Percentiles rank a stretch among this genome's conserved stretches.
phyloP scores from a whole-genome alignment of 1,140 invertebrate species.

The Listronotus oregonensis region DNA sequence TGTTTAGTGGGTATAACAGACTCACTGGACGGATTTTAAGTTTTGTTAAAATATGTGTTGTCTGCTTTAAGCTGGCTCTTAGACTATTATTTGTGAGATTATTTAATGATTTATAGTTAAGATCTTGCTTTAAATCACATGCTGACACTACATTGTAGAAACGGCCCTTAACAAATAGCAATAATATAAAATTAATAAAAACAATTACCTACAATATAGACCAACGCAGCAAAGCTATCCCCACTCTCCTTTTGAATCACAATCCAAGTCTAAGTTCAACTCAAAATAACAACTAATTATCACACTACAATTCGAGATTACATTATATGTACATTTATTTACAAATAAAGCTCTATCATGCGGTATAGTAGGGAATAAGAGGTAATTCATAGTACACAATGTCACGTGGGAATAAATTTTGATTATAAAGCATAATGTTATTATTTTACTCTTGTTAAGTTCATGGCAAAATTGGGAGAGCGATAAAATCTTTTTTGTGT shows the following conservation, averaged over 20 bases:
- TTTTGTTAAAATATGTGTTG: no score
- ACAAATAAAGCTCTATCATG: conserved; percentile 2
- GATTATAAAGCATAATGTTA: neutral
- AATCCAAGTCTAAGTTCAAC: neutral
- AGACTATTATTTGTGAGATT: no score
- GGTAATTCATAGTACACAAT: neutral
- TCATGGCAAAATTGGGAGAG: conserved; percentile 2
- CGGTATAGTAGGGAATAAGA: conserved; percentile 1
- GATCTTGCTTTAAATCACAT: no score
- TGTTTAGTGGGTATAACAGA: no score
- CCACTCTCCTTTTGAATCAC: conserved; percentile 2
- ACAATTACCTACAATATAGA: no score
- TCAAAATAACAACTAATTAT: neutral
- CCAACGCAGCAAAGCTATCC: neutral
- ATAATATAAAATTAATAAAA: no score
- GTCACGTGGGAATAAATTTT: neutral
- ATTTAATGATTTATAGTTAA: no score
- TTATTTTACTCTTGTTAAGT: neutral
- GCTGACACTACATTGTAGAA: no score
- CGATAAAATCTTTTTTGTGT: conserved; percentile 4
- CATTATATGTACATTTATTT: conserved; percentile 1
- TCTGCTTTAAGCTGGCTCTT: no score
- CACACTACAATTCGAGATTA: neutral
- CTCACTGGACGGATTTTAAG: no score
- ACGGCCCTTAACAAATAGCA: no score